Percentiles rank a stretch among this genome's conserved stretches.
Conservation (phyloP, 2,113 vertebrate species). For the Phylloscopus trochilus region DNA sequence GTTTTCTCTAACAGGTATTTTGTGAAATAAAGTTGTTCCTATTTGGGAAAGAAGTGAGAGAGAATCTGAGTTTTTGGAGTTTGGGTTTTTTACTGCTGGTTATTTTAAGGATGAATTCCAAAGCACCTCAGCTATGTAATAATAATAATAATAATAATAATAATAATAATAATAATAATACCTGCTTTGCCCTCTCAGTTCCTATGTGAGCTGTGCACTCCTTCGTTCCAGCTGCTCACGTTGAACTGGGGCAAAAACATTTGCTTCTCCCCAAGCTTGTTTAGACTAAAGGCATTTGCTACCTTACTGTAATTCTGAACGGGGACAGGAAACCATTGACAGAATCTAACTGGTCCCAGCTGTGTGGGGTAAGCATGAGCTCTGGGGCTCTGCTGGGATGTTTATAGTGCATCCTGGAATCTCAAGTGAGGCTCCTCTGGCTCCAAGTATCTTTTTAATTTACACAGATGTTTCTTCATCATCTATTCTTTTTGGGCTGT, state of each 20-base stretch:
- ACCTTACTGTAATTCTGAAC: not conserved
- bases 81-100: not conserved
- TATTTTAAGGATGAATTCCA: constrained; percentile 3
- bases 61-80: not conserved
- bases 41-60: not conserved
- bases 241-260: not conserved
- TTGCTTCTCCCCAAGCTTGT: not conserved
- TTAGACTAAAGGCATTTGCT: constrained; percentile 5
- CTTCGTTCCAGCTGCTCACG: not conserved
- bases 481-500: constrained; percentile 51
- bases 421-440: constrained; percentile 20
- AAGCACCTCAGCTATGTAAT: not conserved
- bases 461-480: constrained; percentile 63
- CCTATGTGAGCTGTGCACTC: not conserved
- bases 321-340: not conserved
- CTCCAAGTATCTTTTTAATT: constrained; percentile 42
- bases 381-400: not conserved
- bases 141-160: not conserved
- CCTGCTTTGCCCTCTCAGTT: not conserved
- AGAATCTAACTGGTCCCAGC: constrained; percentile 2
- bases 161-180: not conserved
- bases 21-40: not conserved
- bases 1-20: not conserved
- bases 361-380: not conserved
- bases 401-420: constrained; percentile 33